These are phyloP conservation scores for Zaprionus capensis DNA, from an alignment of 1,140 invertebrate genomes.

Conservation along the genomic window DNA sequence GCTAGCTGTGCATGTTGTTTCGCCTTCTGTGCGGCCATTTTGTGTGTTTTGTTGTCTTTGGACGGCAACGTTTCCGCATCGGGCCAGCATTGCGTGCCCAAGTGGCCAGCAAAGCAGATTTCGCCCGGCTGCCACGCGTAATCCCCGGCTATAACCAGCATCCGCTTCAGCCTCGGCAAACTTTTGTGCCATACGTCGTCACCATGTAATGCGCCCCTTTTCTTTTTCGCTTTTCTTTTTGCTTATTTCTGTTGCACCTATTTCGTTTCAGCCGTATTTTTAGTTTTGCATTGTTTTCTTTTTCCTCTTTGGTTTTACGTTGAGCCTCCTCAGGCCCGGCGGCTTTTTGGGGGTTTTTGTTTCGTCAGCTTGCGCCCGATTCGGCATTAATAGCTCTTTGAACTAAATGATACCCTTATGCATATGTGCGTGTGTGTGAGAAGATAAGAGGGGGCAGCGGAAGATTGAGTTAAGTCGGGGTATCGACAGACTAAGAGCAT, in stretches of 20 bases:
- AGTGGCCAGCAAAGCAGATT: conserved; percentile 66
- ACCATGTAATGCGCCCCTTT: conserved; percentile 23
- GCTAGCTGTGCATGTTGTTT: background rate
- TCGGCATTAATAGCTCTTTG: conserved; percentile 68
- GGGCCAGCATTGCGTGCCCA: conserved; percentile 66
- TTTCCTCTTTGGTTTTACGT: conserved; percentile 24
- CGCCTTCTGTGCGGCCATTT: conserved; percentile 34
- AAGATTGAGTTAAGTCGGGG: conserved; percentile 8
- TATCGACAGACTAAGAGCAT: conserved; percentile 10
- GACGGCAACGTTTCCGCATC: conserved; percentile 58
- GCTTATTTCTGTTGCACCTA: conserved; percentile 37
- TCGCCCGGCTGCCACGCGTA: conserved; percentile 57
- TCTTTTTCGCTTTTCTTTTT: background rate
- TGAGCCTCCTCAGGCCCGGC: conserved; percentile 24
- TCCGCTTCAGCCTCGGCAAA: conserved; percentile 1
- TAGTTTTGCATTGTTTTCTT: conserved; percentile 47
- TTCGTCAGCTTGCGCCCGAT: conserved; percentile 60
- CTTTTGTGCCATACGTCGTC: conserved; percentile 17
- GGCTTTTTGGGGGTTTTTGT: conserved; percentile 54
- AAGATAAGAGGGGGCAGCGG: background rate
- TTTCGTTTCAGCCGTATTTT: conserved; percentile 28
- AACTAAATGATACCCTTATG: conserved; percentile 69
- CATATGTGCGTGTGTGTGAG: conserved; percentile 15
- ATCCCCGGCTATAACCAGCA: conserved; percentile 42
- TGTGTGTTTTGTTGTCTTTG: conserved; percentile 54